Evolutionary conservation across 2,797 vertebrate genomes (phyloP), one percentile per base, ranked within the genome.

Genomic region (Lemur catta): DNA sequence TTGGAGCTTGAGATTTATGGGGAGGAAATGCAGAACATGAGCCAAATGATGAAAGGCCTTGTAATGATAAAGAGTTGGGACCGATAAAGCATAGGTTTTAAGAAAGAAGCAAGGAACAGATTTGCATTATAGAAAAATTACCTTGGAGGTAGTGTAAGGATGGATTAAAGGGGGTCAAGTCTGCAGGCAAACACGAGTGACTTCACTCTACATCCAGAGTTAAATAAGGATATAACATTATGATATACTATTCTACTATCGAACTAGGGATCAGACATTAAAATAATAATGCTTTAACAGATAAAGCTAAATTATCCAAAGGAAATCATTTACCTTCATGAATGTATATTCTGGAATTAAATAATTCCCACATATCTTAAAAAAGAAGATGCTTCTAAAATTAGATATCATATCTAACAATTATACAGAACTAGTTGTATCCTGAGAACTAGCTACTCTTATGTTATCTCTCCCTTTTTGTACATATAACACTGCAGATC

Each of bases 241-340:
- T 33, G 46, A 69, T 35, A 71, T 5, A 78, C 55, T 43, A 84
- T 55, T 69, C 26, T 71, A 59, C 28, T 30, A 92, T 0, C 94
- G 48, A 94, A 90, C 38, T 71, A 96, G 46, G 43, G 12, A 89
- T 65, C 38, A 71, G 30, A 93, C 59, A 85, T 63, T 82, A 95
- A 95, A 86, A 84, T 18, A 92, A 95, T 4, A 90, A 89, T 75
- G 74, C 26, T 91, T 92, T 84, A 96, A 87, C 14, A 93, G 35
- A 61, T 35, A 93, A 95, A 97, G 79, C 30, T 92, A 92, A 89
- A 72, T 76, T 57, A 86, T 71, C 75, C 95, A 91, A 94, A 95
- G 61, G 55, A 94, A 95, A 95, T 50, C 18, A 75, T 61, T 91
- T 86, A 94, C 50, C 65, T 84, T 95, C 65, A 72, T 35, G 38